A percentile compares a stretch with the other conserved stretches of the same genome.
Evolutionary conservation across 1,140 invertebrate genomes (phyloP).

Genomic region (Sycobia sp.): DNA sequence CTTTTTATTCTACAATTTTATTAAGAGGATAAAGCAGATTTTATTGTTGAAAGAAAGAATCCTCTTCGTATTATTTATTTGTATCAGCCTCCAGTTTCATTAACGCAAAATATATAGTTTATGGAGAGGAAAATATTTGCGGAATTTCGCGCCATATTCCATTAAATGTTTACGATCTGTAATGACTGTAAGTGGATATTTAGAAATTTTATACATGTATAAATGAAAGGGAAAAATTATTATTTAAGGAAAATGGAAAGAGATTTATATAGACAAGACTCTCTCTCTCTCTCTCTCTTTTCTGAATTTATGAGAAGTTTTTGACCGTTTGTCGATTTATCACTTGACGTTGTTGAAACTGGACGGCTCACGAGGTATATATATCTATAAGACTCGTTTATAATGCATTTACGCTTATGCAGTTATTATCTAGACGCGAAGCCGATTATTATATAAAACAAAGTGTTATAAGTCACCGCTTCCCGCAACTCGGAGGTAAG

Average conservation of each 20-base stretch:
- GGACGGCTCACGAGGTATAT: conserved; percentile 13
- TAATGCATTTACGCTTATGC: conserved; percentile 28
- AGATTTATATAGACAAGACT: background rate
- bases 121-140: conserved; percentile 3
- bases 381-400: conserved; percentile 20
- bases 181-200: conserved; percentile 22
- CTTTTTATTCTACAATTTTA: conserved; percentile 15
- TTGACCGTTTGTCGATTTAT: background rate
- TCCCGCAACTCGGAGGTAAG: background rate
- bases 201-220: conserved; percentile 27
- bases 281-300: background rate
- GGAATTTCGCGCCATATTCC: conserved; percentile 12
- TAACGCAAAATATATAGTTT: conserved; percentile 32
- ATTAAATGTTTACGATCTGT: conserved; percentile 19
- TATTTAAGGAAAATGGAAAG: background rate
- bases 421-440: conserved; percentile 22
- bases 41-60: conserved; percentile 11
- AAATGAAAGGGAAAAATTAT: conserved; percentile 3
- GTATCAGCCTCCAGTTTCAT: conserved; percentile 28
- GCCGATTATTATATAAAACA: conserved; percentile 4
- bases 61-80: background rate
- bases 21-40: conserved; percentile 20
- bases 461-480: background rate
- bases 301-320: too few species aligned
- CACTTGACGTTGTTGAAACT: conserved; percentile 30